Evolutionary conservation across 2,797 vertebrate species (phyloP).

Genomic region (Trachurus trachurus): DNA sequence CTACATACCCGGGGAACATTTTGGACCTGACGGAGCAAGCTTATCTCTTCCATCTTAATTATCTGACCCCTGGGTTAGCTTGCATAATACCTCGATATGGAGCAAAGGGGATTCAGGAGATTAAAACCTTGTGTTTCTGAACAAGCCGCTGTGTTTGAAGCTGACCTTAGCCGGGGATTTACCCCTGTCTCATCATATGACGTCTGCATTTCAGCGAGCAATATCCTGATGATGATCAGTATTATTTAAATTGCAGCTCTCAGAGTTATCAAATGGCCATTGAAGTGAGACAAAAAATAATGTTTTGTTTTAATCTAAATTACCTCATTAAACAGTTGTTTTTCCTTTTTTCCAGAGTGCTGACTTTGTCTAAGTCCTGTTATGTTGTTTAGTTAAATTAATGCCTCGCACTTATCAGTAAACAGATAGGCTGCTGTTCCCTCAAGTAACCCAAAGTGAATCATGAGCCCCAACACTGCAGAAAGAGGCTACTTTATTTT

Average conservation of each 20-base stretch:
- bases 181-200: constrained; percentile 62
- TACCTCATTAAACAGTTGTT: constrained; percentile 60
- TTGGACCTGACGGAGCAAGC: constrained; percentile 67
- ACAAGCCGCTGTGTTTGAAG: constrained; percentile 68
- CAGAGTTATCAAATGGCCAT: constrained; percentile 46
- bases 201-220: constrained; percentile 53
- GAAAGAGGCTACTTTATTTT: constrained; percentile 67
- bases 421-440: constrained; percentile 60
- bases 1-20: constrained; percentile 68
- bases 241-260: constrained; percentile 69
- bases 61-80: constrained; percentile 79
- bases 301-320: constrained; percentile 67
- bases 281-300: constrained; percentile 30
- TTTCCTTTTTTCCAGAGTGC: constrained; percentile 35
- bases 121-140: constrained; percentile 76
- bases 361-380: constrained; percentile 63
- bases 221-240: constrained; percentile 64
- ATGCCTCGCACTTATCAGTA: constrained; percentile 64
- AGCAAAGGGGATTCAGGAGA: constrained; percentile 78
- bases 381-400: constrained; percentile 68
- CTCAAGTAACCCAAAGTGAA: constrained; percentile 63
- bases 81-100: constrained; percentile 78
- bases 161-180: constrained; percentile 73
- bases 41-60: constrained; percentile 82
- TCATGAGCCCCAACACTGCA: constrained; percentile 59